These are phyloP conservation scores for Camelus bactrianus DNA, from an alignment of 2,113 vertebrate species.

Conservation along the genomic window DNA sequence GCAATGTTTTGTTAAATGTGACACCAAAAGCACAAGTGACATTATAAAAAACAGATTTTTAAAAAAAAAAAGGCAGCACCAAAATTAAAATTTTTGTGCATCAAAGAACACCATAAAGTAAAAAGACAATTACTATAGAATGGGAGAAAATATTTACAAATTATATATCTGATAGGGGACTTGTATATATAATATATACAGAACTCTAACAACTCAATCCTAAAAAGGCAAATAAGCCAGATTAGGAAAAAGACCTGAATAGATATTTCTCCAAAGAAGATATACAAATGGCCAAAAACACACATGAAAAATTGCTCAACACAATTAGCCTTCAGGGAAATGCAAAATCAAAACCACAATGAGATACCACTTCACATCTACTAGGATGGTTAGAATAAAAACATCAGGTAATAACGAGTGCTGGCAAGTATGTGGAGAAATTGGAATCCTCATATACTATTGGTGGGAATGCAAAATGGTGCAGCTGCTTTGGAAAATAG, in stretches of 20 bases:
- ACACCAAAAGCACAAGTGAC: background rate
- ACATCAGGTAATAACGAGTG: background rate
- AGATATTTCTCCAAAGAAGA: background rate
- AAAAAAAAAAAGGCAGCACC: background rate
- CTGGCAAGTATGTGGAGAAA: background rate
- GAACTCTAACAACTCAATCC: background rate
- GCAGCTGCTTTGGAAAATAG: background rate
- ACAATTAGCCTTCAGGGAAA: background rate
- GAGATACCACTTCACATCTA: background rate
- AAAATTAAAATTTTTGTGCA: background rate
- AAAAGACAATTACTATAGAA: background rate
- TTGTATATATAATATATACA: background rate
- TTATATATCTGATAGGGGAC: background rate
- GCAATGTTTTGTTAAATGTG: background rate
- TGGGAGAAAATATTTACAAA: background rate
- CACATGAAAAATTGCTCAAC: background rate
- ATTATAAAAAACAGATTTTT: background rate
- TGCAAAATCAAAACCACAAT: slow-evolving; percentile 12
- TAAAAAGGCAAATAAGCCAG: background rate
- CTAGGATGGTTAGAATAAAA: background rate
- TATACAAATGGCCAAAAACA: background rate
- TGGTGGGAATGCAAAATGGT: background rate
- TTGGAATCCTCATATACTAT: background rate
- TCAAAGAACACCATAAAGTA: background rate
- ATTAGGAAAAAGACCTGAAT: background rate